Evolutionary conservation across 2,797 vertebrate species (phyloP).

Genomic region (Streptopelia turtur): DNA sequence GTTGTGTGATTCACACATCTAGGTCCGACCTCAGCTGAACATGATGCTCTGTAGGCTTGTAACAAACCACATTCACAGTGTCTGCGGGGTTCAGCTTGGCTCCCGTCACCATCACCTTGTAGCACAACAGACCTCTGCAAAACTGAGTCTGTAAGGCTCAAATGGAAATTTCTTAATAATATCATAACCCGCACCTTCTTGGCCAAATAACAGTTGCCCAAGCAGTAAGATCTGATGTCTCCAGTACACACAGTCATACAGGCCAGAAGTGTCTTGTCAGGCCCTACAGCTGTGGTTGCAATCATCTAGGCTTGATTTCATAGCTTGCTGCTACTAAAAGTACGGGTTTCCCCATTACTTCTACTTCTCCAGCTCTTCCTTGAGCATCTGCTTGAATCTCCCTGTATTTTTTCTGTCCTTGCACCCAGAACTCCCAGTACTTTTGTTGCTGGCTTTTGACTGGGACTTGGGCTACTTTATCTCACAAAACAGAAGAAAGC

Average conservation of each 20-base stretch:
- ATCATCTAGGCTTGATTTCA: not conserved
- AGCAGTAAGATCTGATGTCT: not conserved
- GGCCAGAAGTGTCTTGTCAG: not conserved
- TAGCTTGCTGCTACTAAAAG: not conserved
- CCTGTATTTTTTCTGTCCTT: not conserved
- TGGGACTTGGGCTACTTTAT: not conserved
- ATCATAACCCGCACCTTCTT: not conserved
- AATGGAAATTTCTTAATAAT: not conserved
- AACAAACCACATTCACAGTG: rapidly evolving
- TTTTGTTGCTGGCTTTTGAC: not conserved
- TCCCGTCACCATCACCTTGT: not conserved
- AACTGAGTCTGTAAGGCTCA: not conserved
- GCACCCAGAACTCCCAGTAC: not conserved
- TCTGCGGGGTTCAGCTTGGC: not conserved
- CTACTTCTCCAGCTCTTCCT: not conserved
- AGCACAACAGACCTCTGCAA: not conserved
- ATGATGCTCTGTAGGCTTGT: not conserved
- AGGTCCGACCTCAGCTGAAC: not conserved
- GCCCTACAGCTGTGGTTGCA: not conserved
- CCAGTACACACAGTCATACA: no score
- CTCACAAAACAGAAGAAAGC: not conserved
- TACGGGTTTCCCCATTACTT: not conserved
- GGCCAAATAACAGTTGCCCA: not conserved
- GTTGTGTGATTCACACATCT: not conserved
- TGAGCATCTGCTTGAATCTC: not conserved